Percentiles rank a stretch among this genome's conserved stretches.
Evolutionary conservation across 2,113 vertebrate species (phyloP).

Genomic region (Theristicus caerulescens): DNA sequence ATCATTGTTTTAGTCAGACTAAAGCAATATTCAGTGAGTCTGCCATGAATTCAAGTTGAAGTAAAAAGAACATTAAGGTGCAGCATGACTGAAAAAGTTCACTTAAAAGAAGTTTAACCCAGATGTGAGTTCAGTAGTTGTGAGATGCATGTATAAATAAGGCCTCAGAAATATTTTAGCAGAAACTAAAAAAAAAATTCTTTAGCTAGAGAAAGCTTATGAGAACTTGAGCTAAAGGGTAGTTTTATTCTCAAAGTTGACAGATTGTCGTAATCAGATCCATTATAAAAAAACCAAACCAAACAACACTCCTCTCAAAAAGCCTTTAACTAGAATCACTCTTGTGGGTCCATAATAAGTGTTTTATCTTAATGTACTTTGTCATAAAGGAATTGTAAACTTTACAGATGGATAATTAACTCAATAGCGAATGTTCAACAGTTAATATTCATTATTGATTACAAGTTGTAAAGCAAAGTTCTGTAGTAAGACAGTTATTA

Average conservation of each 20-base stretch:
- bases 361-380: slow-evolving; percentile 11
- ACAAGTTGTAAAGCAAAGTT: slow-evolving; percentile 45
- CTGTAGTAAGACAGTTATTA: slow-evolving; percentile 50
- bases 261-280: not conserved
- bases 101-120: not conserved
- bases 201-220: not conserved
- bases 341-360: not conserved
- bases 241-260: not conserved
- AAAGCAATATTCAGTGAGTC: slow-evolving; percentile 24
- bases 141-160: not conserved
- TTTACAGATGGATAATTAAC: slow-evolving; percentile 25
- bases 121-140: not conserved
- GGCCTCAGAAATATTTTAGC: not conserved
- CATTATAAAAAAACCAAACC: not conserved
- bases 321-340: not conserved
- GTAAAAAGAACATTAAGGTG: not conserved
- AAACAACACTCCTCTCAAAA: not conserved
- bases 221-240: not conserved
- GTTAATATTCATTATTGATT: slow-evolving; percentile 55
- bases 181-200: not conserved
- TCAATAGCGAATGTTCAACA: not conserved
- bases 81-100: not conserved
- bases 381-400: slow-evolving; percentile 6
- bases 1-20: slow-evolving; percentile 7
- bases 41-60: not conserved